phyloP scores from a whole-genome alignment of 1,140 invertebrate species.

The Lineus longissimus region DNA sequence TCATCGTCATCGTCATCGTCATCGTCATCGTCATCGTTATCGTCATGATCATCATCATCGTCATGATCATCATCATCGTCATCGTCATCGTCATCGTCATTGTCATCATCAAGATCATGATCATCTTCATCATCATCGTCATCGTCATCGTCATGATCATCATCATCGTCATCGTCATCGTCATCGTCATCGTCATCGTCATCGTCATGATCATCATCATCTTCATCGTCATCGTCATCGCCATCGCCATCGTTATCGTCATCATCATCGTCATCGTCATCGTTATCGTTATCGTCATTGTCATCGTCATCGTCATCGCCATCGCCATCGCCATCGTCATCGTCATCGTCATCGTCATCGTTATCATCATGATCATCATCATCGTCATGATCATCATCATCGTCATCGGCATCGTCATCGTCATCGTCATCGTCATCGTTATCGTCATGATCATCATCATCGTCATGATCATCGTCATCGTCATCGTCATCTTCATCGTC shows the following conservation, averaged over 20 bases:
- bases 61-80: not conserved
- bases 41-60: no score
- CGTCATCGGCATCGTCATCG: no score
- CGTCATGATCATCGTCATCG: not conserved
- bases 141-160: no score
- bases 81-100: not conserved
- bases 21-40: no score
- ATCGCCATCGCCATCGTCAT: constrained; percentile 1
- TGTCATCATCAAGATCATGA: not conserved
- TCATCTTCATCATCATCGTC: not conserved
- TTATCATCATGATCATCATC: no score
- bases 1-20: constrained; percentile 2
- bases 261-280: constrained; percentile 1
- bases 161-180: no score
- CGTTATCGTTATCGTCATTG: constrained; percentile 2
- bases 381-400: no score
- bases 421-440: no score
- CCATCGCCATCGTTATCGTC: constrained; percentile 1
- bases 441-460: no score
- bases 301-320: constrained; percentile 1
- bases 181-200: no score
- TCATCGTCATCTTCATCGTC: not conserved
- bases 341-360: constrained; percentile 1
- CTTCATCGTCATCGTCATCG: constrained; percentile 1
- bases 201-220: no score